Percentiles rank a stretch among this genome's conserved stretches.
These are phyloP conservation scores for Plemyria rubiginata DNA, from an alignment of 2,888 invertebrate species.

Conservation along the genomic window DNA sequence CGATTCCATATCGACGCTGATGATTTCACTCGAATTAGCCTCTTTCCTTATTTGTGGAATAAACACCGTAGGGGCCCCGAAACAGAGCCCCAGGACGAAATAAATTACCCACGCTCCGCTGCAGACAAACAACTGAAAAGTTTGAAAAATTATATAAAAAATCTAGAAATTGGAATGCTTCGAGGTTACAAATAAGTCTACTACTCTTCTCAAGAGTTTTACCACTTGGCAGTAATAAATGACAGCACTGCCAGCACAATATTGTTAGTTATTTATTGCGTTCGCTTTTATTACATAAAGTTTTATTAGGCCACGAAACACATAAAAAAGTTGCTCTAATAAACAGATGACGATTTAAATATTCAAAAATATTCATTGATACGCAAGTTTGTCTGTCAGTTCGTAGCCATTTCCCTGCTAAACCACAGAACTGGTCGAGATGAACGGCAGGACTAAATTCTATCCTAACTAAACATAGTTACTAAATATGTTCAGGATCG, in stretches of 20 bases:
- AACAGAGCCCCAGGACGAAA: slow-evolving; percentile 55
- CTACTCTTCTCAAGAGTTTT: slow-evolving; percentile 10
- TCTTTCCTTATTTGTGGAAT: slow-evolving; percentile 57
- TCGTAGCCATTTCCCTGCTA: background rate
- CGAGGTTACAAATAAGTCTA: slow-evolving; percentile 24
- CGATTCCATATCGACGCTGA: slow-evolving; percentile 56
- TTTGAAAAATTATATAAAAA: slow-evolving; percentile 20
- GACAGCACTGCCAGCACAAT: slow-evolving; percentile 17
- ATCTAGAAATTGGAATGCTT: slow-evolving; percentile 30
- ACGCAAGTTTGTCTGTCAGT: background rate
- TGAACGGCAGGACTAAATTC: too few species aligned
- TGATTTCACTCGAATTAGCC: slow-evolving; percentile 46
- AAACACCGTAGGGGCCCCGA: slow-evolving; percentile 58
- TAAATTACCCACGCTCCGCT: slow-evolving; percentile 51
- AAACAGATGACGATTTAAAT: background rate
- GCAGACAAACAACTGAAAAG: slow-evolving; percentile 53
- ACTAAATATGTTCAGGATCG: too few species aligned
- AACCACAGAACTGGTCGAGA: too few species aligned
- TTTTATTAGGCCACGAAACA: slow-evolving; percentile 5
- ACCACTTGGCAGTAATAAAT: slow-evolving; percentile 30
- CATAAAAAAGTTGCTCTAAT: background rate
- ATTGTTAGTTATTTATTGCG: slow-evolving; percentile 5
- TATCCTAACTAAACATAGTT: too few species aligned
- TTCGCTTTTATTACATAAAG: background rate
- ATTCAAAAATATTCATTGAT: background rate